Base-by-base conservation (phyloP, 2,888 invertebrate genomes). In the Oscheius sp. region DNA sequence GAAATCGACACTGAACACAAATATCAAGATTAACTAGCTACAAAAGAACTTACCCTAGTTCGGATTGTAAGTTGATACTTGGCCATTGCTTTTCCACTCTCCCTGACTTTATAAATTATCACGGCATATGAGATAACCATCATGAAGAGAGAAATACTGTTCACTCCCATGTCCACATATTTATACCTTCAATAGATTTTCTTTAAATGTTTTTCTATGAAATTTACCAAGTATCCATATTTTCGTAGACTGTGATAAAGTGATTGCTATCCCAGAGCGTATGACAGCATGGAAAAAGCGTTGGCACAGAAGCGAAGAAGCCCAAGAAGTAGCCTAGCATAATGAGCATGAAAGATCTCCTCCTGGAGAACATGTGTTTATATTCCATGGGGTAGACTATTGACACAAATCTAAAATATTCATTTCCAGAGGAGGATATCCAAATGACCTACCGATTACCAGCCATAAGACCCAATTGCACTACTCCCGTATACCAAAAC, bases 401-500 rank as follows among this genome's bases (percentile, higher is more conserved):
- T 42, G 80, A 81, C 23, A 82, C 84, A 72, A 84, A 84, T 58
- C 84, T 84, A 73, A 75, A 68, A 25, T 25, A 65, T 37, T n/a
- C 5, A 27, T 15, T n/a, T 50, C 17, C 34, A 48, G 15, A 15
- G 6, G 0, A 20, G 29, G 3, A 37, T 45, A 27, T 12, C n/a
- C 5, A 15, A 8, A 17, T 17, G 10, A 31, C 64, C 17, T 66
- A 82, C 80, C 85, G 71, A 70, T 85, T 85, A 17, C 79, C 73
- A 1, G 85, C 85, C 85, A 85, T 85, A 20, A 82, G 71, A 8
- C 82, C 82, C 25, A 85, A 70, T 53, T 83, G 82, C 2, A 85
- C 78, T 6, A 85, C 85, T 17, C 79, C 84, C n/a, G 83, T 80
- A 69, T 85, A 85, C 85, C 85, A 85, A 70, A 84, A 85, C 23